Base-by-base conservation (phyloP, 2,888 invertebrate species). In the Drosophila parthenogenetica region DNA sequence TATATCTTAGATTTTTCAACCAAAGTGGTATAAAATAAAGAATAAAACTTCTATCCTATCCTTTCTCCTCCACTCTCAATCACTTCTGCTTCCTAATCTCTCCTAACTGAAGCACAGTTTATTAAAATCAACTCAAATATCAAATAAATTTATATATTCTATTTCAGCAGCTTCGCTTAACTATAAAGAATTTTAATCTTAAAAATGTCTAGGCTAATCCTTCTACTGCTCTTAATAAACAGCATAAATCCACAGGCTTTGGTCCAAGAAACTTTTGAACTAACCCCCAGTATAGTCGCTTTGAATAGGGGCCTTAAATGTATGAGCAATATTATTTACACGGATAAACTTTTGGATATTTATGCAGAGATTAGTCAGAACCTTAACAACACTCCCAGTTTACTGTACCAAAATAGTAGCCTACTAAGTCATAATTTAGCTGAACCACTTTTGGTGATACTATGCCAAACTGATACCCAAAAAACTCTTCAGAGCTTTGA, bases 311-410 rank as follows among this genome's bases (percentile, higher is more conserved):
- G 77, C 0, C 57, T 83, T 5, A 11, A 14, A 0, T 66, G 63
- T 17, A 48, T 17, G 16, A 80, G 67, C 10, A 83, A 73, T 16
- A 42, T 80, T 1, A 61, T 79, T 3, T 83, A 59, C 17, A 43
- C 42, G 2, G 48, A 69, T 3, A 7, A 16, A 1, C 2, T 17
- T 3, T n/a, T n/a, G n/a, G 55, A 71, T 5, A 5, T 57, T 10
- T 43, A 48, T 50, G 49, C n/a, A 2, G 14, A 54, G 10, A 35
- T 77, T 2, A 54, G 25, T 40, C 25, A 29, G 8, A 16, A 17
- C 2, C 4, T 79, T 1, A 45, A 10, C 13, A n/a, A 75, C n/a
- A 50, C 32, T 14, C 83, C 83, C 1, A 66, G 62, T 4, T 8
- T 83, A 8, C 11, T 80, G 5, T 2, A 80, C 3, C 48, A 37